Evolutionary conservation across 2,113 vertebrate species (phyloP).

Genomic region (Trichechus manatus): DNA sequence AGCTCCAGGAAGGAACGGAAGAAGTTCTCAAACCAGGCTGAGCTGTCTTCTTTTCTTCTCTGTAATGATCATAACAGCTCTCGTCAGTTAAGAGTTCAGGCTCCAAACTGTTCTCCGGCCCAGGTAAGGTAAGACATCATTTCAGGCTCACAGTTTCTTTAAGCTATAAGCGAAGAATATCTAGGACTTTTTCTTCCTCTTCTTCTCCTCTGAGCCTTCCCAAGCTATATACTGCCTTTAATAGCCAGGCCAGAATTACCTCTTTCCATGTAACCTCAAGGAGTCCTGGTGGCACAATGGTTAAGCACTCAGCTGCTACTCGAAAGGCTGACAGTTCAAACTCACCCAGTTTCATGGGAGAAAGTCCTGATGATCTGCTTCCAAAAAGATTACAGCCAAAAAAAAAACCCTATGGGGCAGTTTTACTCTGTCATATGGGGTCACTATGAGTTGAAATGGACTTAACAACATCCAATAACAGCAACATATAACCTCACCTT

Average conservation of each 20-base stretch:
- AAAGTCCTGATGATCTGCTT: not conserved
- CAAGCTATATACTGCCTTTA: not conserved
- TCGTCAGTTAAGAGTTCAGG: not conserved
- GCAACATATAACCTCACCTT: not conserved
- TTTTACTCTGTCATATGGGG: not conserved
- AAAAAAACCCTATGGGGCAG: not conserved
- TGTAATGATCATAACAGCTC: not conserved
- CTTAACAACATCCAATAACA: not conserved
- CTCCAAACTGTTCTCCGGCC: not conserved
- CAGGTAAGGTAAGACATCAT: not conserved
- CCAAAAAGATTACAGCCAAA: not conserved
- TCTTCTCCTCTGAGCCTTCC: not conserved
- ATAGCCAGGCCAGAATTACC: not conserved
- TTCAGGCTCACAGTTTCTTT: slow-evolving; percentile 36
- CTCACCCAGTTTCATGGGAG: not conserved
- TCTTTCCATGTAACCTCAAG: not conserved
- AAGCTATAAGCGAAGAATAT: not conserved
- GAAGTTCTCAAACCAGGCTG: not conserved
- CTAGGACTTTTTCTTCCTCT: not conserved
- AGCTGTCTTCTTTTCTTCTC: not conserved
- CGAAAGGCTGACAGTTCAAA: not conserved
- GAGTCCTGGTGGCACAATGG: not conserved
- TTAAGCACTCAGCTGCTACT: not conserved
- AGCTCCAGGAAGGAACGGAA: not conserved
- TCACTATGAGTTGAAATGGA: not conserved